These are phyloP conservation scores for Patella ulyssiponensis DNA, from an alignment of 2,888 invertebrate genomes.

Conservation along the genomic window DNA sequence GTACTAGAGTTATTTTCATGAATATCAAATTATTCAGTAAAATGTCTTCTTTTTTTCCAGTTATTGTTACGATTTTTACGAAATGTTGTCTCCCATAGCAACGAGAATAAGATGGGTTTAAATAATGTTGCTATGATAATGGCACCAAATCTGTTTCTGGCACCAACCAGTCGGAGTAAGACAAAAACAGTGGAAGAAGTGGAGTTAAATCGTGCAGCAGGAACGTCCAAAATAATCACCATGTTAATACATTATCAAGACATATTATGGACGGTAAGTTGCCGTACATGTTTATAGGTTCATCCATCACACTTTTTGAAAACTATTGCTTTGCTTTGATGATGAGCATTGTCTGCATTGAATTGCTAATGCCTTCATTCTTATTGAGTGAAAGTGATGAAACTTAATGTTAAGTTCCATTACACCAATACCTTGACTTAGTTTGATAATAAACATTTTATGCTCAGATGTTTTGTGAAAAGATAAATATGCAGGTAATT, in stretches of 20 bases:
- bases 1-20: neutral
- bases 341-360: too few species aligned
- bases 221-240: slow-evolving; percentile 89
- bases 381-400: too few species aligned
- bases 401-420: too few species aligned
- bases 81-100: slow-evolving; percentile 79
- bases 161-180: slow-evolving; percentile 48
- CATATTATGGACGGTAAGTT: slow-evolving; percentile 85
- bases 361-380: too few species aligned
- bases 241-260: slow-evolving; percentile 85
- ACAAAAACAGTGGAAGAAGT: slow-evolving; percentile 44
- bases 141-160: slow-evolving; percentile 85
- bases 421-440: too few species aligned
- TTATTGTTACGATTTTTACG: slow-evolving; percentile 85
- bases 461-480: too few species aligned
- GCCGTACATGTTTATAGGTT: too few species aligned
- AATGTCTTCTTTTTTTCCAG: slow-evolving; percentile 69
- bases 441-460: too few species aligned
- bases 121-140: slow-evolving; percentile 95
- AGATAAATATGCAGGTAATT: too few species aligned
- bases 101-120: slow-evolving; percentile 88
- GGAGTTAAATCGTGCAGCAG: slow-evolving; percentile 81
- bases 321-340: too few species aligned
- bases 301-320: too few species aligned
- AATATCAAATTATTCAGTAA: neutral